These are phyloP conservation scores for Diploscapter pachys DNA, from an alignment of 1,140 invertebrate genomes.

Conservation along the genomic window DNA sequence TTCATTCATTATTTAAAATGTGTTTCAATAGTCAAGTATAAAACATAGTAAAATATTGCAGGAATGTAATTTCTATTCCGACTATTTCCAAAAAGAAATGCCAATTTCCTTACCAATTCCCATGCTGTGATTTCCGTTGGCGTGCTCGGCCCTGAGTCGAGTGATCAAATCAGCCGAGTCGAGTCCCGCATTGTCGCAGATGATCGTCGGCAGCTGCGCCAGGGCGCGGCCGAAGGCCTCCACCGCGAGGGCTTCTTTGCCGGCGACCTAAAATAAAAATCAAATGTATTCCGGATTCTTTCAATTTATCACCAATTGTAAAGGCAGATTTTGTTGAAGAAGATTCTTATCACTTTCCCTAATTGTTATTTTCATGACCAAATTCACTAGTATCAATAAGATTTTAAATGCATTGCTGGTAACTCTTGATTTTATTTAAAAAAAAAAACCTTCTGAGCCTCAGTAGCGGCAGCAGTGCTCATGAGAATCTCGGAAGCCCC, in stretches of 20 bases:
- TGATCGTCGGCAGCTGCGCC: conserved; percentile 81
- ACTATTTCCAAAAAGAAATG: too few species aligned
- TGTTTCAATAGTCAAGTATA: too few species aligned
- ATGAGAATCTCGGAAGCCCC: conserved; percentile 82
- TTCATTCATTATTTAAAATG: too few species aligned
- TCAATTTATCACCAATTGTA: not conserved
- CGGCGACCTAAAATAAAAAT: conserved; percentile 64
- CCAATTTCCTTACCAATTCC: conserved; percentile 72
- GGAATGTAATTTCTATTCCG: too few species aligned
- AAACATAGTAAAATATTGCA: too few species aligned
- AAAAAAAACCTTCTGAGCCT: conserved; percentile 69
- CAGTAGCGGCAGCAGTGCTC: conserved; percentile 80
- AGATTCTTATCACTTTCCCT: too few species aligned
- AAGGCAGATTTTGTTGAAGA: too few species aligned
- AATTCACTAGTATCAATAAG: too few species aligned
- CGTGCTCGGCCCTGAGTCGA: conserved; percentile 82
- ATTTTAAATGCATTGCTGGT: too few species aligned
- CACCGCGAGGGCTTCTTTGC: conserved; percentile 95
- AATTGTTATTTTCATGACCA: too few species aligned
- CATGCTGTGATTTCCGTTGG: conserved; percentile 71
- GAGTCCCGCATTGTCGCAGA: conserved; percentile 97
- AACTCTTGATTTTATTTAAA: not conserved
- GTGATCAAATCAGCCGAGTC: conserved; percentile 91
- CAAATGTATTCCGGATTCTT: conserved; percentile 7
- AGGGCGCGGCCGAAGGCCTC: conserved; percentile 89